Conservation (phyloP, 2,113 vertebrate genomes). For the Columba livia region DNA sequence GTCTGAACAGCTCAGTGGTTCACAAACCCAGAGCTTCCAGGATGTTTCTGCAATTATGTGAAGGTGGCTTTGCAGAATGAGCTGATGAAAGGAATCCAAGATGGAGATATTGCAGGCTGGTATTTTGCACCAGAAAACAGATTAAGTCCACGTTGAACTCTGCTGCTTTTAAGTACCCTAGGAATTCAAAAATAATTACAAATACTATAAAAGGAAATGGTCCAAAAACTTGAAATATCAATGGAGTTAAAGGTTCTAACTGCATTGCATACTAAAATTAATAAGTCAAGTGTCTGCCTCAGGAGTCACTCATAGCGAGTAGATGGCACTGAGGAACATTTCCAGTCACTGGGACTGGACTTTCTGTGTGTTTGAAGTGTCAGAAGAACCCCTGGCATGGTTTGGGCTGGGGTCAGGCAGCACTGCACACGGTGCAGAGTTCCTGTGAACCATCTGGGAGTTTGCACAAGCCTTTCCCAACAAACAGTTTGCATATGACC, state of each 20-base stretch:
- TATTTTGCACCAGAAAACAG: not conserved
- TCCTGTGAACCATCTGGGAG: not conserved
- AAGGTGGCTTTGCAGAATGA: slow-evolving; percentile 1
- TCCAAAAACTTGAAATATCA: not conserved
- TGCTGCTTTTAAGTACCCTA: not conserved
- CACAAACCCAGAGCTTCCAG: not conserved
- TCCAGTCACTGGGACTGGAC: not conserved
- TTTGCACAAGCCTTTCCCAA: not conserved
- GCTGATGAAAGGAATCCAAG: not conserved
- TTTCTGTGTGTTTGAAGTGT: not conserved
- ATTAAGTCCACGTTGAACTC: not conserved
- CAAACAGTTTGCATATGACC: not conserved
- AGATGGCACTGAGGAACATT: not conserved
- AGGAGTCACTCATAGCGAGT: not conserved
- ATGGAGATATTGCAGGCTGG: not conserved
- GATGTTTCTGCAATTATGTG: not conserved
- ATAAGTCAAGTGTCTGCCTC: not conserved
- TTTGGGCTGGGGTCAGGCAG: not conserved
- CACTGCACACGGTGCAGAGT: not conserved
- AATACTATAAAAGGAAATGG: not conserved
- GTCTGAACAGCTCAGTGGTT: not conserved
- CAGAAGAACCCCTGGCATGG: not conserved
- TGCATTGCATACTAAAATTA: not conserved
- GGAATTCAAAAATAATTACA: not conserved
- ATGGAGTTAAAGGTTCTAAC: not conserved